These are phyloP conservation scores for Nemoura dubitans DNA, from an alignment of 2,888 invertebrate genomes.

Conservation along the genomic window DNA sequence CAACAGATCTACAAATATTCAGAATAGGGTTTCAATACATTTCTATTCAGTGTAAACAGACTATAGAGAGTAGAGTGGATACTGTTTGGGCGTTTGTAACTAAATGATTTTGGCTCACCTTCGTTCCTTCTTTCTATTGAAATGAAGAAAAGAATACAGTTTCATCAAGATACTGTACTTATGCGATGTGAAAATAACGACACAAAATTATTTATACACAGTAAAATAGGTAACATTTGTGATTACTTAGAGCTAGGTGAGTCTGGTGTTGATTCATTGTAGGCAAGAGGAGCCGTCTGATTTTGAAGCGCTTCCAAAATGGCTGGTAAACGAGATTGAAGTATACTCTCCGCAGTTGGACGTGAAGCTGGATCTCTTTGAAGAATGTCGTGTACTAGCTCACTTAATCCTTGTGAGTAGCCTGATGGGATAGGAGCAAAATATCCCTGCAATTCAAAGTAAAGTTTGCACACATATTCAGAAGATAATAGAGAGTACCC, in stretches of 20 bases:
- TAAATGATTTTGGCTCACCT: neutral
- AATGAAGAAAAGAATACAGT: neutral
- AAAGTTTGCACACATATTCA: too few species aligned
- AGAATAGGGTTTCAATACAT: neutral
- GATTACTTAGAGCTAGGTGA: neutral
- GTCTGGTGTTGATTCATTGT: neutral
- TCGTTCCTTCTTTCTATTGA: neutral
- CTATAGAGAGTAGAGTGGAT: too few species aligned
- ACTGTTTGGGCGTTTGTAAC: neutral
- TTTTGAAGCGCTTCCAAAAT: conserved; percentile 55
- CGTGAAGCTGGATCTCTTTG: conserved; percentile 69
- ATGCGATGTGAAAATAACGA: too few species aligned
- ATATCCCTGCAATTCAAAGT: conserved; percentile 66
- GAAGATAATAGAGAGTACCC: too few species aligned
- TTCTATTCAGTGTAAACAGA: too few species aligned
- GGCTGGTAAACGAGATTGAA: conserved; percentile 64
- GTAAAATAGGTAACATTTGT: neutral
- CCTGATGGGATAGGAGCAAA: conserved; percentile 72
- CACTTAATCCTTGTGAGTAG: conserved; percentile 71
- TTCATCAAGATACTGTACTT: too few species aligned
- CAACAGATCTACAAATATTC: conserved; percentile 60
- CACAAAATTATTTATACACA: too few species aligned
- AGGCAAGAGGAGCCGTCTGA: conserved; percentile 1
- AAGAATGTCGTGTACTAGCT: conserved; percentile 69
- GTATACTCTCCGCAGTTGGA: conserved; percentile 70